Evolutionary conservation across 2,113 vertebrate genomes (phyloP).

Genomic region (Phaetusa simplex): DNA sequence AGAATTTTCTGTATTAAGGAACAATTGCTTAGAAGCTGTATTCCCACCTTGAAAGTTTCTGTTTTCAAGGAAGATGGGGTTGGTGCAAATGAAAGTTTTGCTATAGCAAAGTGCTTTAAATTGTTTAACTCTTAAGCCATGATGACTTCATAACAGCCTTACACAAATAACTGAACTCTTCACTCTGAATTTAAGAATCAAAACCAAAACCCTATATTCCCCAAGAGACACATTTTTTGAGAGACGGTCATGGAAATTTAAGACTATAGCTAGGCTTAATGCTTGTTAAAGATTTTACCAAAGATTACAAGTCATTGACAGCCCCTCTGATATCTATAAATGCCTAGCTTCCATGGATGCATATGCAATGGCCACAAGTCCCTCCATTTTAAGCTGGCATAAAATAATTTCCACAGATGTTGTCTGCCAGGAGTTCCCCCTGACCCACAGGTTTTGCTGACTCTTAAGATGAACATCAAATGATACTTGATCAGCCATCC

Average conservation of each 20-base stretch:
- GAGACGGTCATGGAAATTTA: conserved; percentile 14
- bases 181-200: conserved; percentile 5
- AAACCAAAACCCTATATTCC: neutral
- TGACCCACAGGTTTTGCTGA: neutral
- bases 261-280: neutral
- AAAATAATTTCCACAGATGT: neutral
- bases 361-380: neutral
- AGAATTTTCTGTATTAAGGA: neutral
- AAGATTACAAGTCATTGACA: neutral
- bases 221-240: neutral
- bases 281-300: conserved; percentile 14
- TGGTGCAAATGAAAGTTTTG: neutral
- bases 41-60: conserved; percentile 33
- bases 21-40: conserved; percentile 19
- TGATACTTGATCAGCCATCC: neutral
- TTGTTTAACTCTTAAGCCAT: neutral
- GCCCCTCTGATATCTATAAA: conserved; percentile 14
- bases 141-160: conserved; percentile 20
- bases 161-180: conserved; percentile 28
- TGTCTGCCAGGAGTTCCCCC: neutral
- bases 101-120: neutral
- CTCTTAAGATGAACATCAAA: neutral
- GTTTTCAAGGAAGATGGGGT: neutral
- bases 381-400: neutral
- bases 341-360: neutral